Base-by-base conservation (phyloP, 2,113 vertebrate species). In the Oryzias javanicus region DNA sequence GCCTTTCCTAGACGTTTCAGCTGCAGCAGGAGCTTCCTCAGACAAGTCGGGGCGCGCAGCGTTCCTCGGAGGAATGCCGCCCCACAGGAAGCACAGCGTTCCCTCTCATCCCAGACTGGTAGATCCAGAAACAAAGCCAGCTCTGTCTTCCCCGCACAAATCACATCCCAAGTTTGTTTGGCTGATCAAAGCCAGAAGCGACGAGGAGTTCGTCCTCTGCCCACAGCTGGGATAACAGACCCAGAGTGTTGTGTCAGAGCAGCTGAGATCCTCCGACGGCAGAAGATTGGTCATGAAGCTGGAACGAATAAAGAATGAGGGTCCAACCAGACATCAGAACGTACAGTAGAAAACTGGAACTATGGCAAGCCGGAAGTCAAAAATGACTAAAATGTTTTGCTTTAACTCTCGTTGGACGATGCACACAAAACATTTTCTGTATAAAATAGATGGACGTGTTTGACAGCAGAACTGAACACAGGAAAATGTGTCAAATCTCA, bases 151-250 rank as follows among this genome's bases (percentile, higher is more conserved):
- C 4, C 1, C 40, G 6, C 27, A 29, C 27, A 50, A 54, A 25
- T 17, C 52, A 45, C 42, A 10, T 55, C 67, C 41, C 51, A 0
- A 12, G 35, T 29, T 67, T 46, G 20, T 74, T 55, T 46, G 19
- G 25, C 15, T 22, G 55, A 72, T 75, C 48, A 67, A 72, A 82
- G 63, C 42, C 53, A 4, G 0, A 14, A 47, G 35, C 15, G 15
- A 6, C 35, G 8, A 20, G 46, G 40, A 42, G 42, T 63, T 52
- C 42, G 68, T 55, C 62, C 6, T 6, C 17, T 29, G 46, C n/a
- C 46, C 20, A 12, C 82, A 80, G 69, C 72, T 84, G 81, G 53
- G 41, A 60, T 61, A 69, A 67, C 67, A 74, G 42, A 47, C 22
- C 27, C 6, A 14, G 20, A 45, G 60, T 45, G 52, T 13, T 42